Base-by-base conservation (phyloP, 2,888 invertebrate species). In the Alloplasta piceator region DNA sequence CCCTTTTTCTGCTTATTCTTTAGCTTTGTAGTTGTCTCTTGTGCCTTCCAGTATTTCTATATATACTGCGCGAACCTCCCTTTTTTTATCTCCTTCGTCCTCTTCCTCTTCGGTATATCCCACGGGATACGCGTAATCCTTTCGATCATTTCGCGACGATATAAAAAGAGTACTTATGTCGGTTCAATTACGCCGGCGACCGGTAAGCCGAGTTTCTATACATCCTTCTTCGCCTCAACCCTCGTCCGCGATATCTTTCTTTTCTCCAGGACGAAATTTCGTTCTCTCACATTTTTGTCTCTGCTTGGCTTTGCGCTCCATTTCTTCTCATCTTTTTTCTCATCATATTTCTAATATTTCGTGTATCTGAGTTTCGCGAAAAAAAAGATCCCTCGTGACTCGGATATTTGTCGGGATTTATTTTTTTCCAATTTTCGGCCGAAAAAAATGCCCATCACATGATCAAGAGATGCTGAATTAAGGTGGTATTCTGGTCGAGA, bases 91-190 rank as follows among this genome's bases (percentile, higher is more conserved):
- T 61, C 52, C n/a, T 70, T 38, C 71, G 39, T 48, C 66, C 43
- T 52, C 43, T 58, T 56, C 58, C 26, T 58, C 46, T 14, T 38
- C 39, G 16, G 41, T 68, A 77, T 76, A 75, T 85, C 84, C 85
- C 87, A 82, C 70, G 89, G 87, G 89, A 88, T 88, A 83, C 81
- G 75, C 87, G 84, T 90, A 89, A 90, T 90, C 90, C 89, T 87
- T 89, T 90, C 88, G 87, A 89, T 90, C 89, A 89, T 90, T 89
- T 89, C 89, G 83, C 86, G 85, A 86, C 87, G 85, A 89, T 89
- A 89, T 87, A 86, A 89, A 89, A 88, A 88, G 87, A 89, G 87
- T 89, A 89, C 89, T 90, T 89, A 90, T 87, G 86, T 84, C 85
- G 78, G 85, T 86, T 86, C 86, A 87, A 87, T 87, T 86, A 86